Base-by-base conservation (phyloP, 2,888 invertebrate genomes). In the Stictocephala bisonia region DNA sequence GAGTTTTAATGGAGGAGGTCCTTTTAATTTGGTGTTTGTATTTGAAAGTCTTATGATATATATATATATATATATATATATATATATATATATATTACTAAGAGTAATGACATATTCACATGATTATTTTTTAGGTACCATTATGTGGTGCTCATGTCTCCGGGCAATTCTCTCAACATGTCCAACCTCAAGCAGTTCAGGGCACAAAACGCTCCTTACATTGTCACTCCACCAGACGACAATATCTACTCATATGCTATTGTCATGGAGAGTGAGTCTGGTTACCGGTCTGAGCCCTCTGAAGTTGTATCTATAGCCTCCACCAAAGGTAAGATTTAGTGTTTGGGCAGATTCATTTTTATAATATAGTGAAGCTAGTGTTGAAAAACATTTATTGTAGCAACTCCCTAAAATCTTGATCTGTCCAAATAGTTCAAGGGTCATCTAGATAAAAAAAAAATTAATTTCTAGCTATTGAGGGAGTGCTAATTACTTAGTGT, bases 141-240 rank as follows among this genome's bases (percentile, higher is more conserved):
- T 74, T 94, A 90, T 81, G 89, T 91, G 82, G 85, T 93, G 13
- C 84, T 92, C 74, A 86, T 93, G 0, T 88, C 88, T 0, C 86
- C 87, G 79, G 87, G 87, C 9, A 82, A 84, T 22, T 84, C 84
- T 18, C 78, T 86, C 64, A 87, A 86, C 73, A 82, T 85, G n/a
- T 80, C 84, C 0, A 83, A 81, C 0, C 85, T 85, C 0, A 83
- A 84, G 73, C 81, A 84, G 15, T 87, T 87, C 51, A 82, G 83
- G 1, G 83, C 84, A 1, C 84, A 87, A 0, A 86, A 87, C 20
- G 86, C 91, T 2, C 88, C 91, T 0, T 87, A 88, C 80, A 83
- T 86, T 11, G 86, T 86, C 60, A 85, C 86, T 0, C 85, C 86
- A 78, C 85, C 86, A 0, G 86, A 88, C 44, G 85, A 84, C 24